A percentile compares a stretch with the other conserved stretches of the same genome.
phyloP scores from a whole-genome alignment of 2,797 vertebrate genomes.

The Dromococcyx pavoninus region DNA sequence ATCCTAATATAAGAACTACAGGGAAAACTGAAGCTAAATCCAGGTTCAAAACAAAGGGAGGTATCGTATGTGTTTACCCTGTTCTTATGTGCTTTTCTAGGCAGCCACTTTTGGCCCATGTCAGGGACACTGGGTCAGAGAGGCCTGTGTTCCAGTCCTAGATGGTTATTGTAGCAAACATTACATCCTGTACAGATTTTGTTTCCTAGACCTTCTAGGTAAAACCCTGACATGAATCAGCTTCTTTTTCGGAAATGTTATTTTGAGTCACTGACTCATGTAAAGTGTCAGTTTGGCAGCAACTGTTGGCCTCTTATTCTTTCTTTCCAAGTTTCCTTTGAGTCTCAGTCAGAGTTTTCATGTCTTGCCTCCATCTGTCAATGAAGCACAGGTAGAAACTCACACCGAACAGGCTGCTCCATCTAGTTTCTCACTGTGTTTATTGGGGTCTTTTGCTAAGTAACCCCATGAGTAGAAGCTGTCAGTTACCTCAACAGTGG shows the following conservation, averaged over 20 bases:
- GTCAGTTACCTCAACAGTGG: not conserved
- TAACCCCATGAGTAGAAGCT: not conserved
- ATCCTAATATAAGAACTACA: too few species aligned
- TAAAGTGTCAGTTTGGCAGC: not conserved
- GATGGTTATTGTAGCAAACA: not conserved
- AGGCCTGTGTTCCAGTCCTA: not conserved
- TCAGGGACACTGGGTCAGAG: not conserved
- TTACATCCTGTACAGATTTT: not conserved
- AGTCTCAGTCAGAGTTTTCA: not conserved
- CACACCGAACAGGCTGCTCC: not conserved
- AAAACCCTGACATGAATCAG: not conserved
- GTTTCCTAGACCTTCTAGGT: not conserved
- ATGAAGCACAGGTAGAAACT: not conserved
- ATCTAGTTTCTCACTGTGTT: fast-evolving
- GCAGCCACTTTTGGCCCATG: not conserved
- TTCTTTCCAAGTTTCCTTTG: not conserved
- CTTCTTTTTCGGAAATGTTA: not conserved
- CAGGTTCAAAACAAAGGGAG: not conserved
- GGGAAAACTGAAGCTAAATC: not conserved
- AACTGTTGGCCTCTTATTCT: not conserved
- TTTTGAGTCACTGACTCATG: not conserved
- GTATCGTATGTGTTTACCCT: not conserved
- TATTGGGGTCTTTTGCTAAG: not conserved
- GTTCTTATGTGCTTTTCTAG: not conserved
- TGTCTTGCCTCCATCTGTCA: not conserved